Percentiles rank a stretch among this genome's conserved stretches.
These are phyloP conservation scores for Melanaphis sacchari DNA, from an alignment of 1,140 invertebrate genomes.

Conservation along the genomic window DNA sequence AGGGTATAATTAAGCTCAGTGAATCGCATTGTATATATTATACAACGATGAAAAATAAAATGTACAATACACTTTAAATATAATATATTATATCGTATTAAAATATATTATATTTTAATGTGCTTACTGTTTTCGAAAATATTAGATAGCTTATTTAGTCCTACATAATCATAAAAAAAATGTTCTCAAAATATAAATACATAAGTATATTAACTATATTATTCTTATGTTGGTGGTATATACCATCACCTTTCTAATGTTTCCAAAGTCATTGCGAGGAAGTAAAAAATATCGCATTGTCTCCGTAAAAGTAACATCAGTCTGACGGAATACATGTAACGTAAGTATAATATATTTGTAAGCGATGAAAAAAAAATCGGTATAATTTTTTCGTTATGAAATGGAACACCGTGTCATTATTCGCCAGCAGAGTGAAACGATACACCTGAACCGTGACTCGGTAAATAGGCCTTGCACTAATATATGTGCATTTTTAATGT, in stretches of 20 bases:
- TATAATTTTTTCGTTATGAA: slow-evolving; percentile 58
- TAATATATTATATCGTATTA: too few species aligned
- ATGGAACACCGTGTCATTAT: slow-evolving; percentile 53
- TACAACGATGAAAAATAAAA: too few species aligned
- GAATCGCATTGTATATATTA: too few species aligned
- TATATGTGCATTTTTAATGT: slow-evolving; percentile 55
- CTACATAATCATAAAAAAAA: not conserved
- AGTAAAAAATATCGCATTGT: slow-evolving; percentile 29
- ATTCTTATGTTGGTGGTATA: not conserved
- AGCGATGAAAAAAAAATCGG: slow-evolving; percentile 45
- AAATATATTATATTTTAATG: not conserved
- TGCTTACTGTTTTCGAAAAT: not conserved
- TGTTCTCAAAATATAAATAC: not conserved
- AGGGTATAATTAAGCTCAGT: too few species aligned
- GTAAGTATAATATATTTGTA: slow-evolving; percentile 15
- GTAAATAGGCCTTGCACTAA: slow-evolving; percentile 39
- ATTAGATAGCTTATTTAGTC: not conserved
- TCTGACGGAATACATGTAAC: not conserved
- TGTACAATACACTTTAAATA: too few species aligned
- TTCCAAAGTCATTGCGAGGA: slow-evolving; percentile 12
- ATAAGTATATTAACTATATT: not conserved
- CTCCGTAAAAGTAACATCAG: not conserved
- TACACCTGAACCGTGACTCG: slow-evolving; percentile 51
- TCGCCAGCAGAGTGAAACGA: slow-evolving; percentile 54
- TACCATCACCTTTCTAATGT: not conserved